These are phyloP conservation scores for Sinella curviseta DNA, from an alignment of 1,140 invertebrate genomes.

Conservation along the genomic window DNA sequence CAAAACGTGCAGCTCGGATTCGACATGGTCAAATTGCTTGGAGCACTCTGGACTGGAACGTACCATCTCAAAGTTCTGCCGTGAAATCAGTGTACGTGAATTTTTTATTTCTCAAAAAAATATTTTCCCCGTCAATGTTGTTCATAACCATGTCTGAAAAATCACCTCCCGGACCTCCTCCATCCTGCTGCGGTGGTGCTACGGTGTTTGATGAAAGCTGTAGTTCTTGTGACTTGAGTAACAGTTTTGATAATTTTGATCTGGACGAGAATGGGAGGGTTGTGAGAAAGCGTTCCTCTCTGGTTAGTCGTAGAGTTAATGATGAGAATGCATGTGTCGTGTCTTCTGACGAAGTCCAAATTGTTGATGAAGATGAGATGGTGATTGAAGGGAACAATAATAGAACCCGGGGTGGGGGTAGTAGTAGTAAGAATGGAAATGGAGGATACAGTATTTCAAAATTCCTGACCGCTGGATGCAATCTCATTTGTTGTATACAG, in stretches of 20 bases:
- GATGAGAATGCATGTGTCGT: not conserved
- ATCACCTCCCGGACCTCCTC: not conserved
- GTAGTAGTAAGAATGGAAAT: not conserved
- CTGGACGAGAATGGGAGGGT: not conserved
- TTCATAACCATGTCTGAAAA: not conserved
- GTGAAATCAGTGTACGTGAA: constrained; percentile 72
- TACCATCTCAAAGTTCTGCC: constrained; percentile 80
- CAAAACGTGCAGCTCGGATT: constrained; percentile 59
- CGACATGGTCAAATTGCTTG: constrained; percentile 38
- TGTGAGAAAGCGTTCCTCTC: not conserved
- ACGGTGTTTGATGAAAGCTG: not conserved
- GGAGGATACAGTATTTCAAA: constrained; percentile 2
- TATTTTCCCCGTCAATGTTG: not conserved
- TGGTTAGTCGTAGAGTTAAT: not conserved
- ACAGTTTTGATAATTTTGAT: not conserved
- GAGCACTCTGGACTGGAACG: constrained; percentile 69
- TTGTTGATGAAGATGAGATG: constrained; percentile 16
- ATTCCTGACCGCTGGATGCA: constrained; percentile 19
- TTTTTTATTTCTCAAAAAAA: not conserved
- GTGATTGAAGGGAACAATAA: constrained; percentile 18
- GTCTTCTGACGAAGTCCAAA: not conserved
- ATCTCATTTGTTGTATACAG: constrained; percentile 52
- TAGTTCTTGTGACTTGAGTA: not conserved
- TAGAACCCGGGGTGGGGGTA: not conserved
- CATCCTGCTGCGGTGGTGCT: not conserved